Evolutionary conservation across 1,140 invertebrate species (phyloP).

Genomic region (Neomicropteryx cornuta): DNA sequence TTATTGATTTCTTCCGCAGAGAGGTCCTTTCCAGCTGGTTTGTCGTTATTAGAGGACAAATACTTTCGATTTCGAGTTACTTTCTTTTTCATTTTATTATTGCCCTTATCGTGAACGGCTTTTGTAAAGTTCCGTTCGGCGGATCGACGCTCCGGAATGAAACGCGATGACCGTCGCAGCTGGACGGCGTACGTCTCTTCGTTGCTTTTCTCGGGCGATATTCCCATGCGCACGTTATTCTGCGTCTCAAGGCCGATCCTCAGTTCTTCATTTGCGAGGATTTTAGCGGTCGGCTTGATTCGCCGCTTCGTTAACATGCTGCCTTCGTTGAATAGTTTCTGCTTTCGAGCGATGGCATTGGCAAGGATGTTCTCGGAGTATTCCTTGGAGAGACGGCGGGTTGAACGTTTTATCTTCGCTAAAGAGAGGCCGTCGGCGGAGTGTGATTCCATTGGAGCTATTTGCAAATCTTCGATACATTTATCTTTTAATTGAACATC

Average conservation of each 20-base stretch:
- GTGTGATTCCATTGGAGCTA: slow-evolving; percentile 23
- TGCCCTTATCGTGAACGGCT: too few species aligned
- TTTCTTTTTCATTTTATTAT: too few species aligned
- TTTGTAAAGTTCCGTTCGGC: slow-evolving; percentile 22
- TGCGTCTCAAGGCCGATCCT: slow-evolving; percentile 43
- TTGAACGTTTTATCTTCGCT: slow-evolving; percentile 30
- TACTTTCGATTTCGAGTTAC: too few species aligned
- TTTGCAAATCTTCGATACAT: slow-evolving; percentile 19
- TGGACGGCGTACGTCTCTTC: slow-evolving; percentile 27
- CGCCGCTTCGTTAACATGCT: slow-evolving; percentile 29
- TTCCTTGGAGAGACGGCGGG: slow-evolving; percentile 36
- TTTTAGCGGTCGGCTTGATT: slow-evolving; percentile 45
- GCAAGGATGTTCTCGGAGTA: slow-evolving; percentile 38
- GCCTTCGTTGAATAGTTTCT: slow-evolving; percentile 39
- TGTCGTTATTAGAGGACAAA: slow-evolving; percentile 4
- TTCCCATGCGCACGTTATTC: slow-evolving; percentile 35
- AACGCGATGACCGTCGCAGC: slow-evolving; percentile 20
- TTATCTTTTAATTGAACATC: slow-evolving; percentile 23
- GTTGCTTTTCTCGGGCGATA: slow-evolving; percentile 21
- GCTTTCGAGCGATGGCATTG: slow-evolving; percentile 44
- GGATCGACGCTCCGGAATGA: slow-evolving; percentile 12
- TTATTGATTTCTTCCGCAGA: slow-evolving; percentile 7
- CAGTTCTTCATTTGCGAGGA: slow-evolving; percentile 43
- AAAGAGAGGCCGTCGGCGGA: slow-evolving; percentile 18
- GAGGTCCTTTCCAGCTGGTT: not conserved